Percentiles rank a stretch among this genome's conserved stretches.
Evolutionary conservation across 2,113 vertebrate species (phyloP).

Genomic region (Chamaetylas fuelleborni): DNA sequence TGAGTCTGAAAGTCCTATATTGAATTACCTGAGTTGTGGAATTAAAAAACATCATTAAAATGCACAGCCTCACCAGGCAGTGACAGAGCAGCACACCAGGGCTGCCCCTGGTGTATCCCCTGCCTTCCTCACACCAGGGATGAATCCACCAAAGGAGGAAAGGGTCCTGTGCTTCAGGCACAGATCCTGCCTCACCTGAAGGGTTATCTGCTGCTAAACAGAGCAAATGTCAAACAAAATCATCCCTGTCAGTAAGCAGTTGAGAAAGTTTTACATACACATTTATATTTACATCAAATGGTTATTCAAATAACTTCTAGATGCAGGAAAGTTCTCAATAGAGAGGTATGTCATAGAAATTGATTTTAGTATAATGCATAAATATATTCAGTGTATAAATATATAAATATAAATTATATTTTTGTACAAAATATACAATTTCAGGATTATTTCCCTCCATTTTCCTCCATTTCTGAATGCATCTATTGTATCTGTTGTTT

Average conservation of each 20-base stretch:
- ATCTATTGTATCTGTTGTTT: fast-evolving
- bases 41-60: neutral
- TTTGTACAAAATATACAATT: neutral
- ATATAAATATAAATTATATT: neutral
- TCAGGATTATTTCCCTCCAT: fast-evolving
- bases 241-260: neutral
- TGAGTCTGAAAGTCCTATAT: neutral
- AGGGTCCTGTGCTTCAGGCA: neutral
- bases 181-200: neutral
- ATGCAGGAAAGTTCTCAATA: neutral
- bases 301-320: neutral
- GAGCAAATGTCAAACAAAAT: neutral
- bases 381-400: neutral
- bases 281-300: neutral
- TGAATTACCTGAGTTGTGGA: neutral
- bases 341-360: neutral
- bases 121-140: neutral
- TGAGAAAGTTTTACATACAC: neutral
- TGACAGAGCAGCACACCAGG: neutral
- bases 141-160: neutral
- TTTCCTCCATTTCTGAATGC: neutral
- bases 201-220: neutral
- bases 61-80: neutral
- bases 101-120: neutral
- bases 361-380: neutral